These are phyloP conservation scores for Limnephilus marmoratus DNA, from an alignment of 2,888 invertebrate genomes.

Conservation along the genomic window DNA sequence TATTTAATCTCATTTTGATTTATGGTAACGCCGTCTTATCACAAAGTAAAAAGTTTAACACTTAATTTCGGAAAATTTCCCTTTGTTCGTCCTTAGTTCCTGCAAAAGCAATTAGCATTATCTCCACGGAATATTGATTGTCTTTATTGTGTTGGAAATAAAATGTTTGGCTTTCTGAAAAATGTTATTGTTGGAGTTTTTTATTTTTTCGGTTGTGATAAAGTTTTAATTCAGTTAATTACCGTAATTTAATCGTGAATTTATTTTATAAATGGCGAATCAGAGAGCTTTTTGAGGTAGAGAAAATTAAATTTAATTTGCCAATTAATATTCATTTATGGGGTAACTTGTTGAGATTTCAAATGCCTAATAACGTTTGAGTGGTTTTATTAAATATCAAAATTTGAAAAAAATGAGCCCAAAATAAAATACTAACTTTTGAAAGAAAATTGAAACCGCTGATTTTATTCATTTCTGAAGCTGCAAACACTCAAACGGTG, in stretches of 20 bases:
- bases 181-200: not conserved
- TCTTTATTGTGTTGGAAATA: not conserved
- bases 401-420: not conserved
- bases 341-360: not conserved
- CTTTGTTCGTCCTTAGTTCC: not conserved
- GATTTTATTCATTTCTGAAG: not conserved
- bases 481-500: not conserved
- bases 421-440: too few relatives aligned
- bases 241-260: not conserved
- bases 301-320: not conserved
- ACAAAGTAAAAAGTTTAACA: slow-evolving; percentile 36
- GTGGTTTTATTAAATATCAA: not conserved
- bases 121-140: slow-evolving; percentile 26
- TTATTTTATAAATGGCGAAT: not conserved
- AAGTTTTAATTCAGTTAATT: not conserved
- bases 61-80: slow-evolving; percentile 23
- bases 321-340: not conserved
- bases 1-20: slow-evolving; percentile 39
- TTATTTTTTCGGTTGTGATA: not conserved
- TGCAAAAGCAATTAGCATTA: slow-evolving; percentile 12
- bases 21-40: slow-evolving; percentile 21
- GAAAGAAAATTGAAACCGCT: not conserved
- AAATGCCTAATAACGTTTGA: not conserved
- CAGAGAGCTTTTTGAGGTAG: not conserved
- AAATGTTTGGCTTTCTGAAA: not conserved